Conservation (phyloP, 2,113 vertebrate species). For the Cepphus grylle region DNA sequence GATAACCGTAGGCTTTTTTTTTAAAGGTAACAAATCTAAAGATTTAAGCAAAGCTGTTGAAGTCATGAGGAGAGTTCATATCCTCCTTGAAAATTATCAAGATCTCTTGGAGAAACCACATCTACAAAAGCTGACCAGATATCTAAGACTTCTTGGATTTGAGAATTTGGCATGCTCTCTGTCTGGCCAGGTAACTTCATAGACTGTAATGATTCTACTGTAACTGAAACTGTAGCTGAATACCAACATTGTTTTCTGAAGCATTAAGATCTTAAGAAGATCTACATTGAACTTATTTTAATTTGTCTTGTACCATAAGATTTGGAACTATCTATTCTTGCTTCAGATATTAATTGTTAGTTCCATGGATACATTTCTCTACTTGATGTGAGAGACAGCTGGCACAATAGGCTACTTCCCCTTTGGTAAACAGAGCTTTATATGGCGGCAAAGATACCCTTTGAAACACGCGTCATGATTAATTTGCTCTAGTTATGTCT, state of each 20-base stretch:
- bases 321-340: not conserved
- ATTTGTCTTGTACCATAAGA: not conserved
- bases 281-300: not conserved
- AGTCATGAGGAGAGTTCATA: slow-evolving; percentile 74
- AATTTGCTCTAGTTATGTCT: not conserved
- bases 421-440: not conserved
- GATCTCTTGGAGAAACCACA: slow-evolving; percentile 63
- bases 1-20: not conserved
- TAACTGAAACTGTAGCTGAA: not conserved
- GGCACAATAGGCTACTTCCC: not conserved
- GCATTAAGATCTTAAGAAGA: not conserved
- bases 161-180: slow-evolving; percentile 63
- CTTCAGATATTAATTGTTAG: not conserved
- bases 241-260: not conserved
- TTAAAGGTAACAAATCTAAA: slow-evolving; percentile 24
- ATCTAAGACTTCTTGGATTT: slow-evolving; percentile 67
- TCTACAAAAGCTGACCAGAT: slow-evolving; percentile 33
- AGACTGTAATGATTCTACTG: not conserved
- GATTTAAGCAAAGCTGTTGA: slow-evolving; percentile 69
- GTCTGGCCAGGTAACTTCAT: slow-evolving; percentile 52
- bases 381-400: not conserved
- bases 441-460: not conserved
- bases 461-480: not conserved
- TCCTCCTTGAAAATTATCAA: slow-evolving; percentile 64
- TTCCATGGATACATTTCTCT: not conserved